These are phyloP conservation scores for Tetraneura akinire DNA, from an alignment of 1,140 invertebrate species.

Conservation along the genomic window DNA sequence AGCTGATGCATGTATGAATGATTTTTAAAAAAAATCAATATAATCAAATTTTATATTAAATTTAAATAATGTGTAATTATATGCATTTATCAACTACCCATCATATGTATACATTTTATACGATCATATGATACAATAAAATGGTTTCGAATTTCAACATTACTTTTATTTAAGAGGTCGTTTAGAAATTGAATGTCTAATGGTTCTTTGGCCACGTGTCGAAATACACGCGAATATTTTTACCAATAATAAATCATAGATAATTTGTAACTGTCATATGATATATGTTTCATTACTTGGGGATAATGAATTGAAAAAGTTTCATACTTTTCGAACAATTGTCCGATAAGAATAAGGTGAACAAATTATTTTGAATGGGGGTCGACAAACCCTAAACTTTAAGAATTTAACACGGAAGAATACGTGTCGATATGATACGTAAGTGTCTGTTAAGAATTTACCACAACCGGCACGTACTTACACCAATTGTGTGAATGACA, in stretches of 20 bases:
- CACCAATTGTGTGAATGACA: not conserved
- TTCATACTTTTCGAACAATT: slow-evolving; percentile 28
- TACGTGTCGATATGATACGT: not conserved
- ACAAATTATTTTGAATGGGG: slow-evolving; percentile 5
- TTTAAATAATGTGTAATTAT: not conserved
- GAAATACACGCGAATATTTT: not conserved
- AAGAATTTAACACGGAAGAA: slow-evolving; percentile 4
- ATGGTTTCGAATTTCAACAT: not conserved
- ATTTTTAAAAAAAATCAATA: too few relatives aligned
- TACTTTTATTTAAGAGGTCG: not conserved
- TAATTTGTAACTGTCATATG: slow-evolving; percentile 23
- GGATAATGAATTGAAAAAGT: not conserved
- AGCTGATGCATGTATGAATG: too few relatives aligned
- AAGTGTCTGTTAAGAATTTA: not conserved
- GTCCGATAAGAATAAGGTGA: not conserved
- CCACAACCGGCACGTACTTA: slow-evolving; percentile 1
- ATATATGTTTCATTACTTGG: not conserved
- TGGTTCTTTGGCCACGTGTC: not conserved
- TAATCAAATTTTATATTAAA: not conserved
- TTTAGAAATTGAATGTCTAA: not conserved
- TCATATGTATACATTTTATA: too few relatives aligned
- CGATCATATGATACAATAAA: too few relatives aligned
- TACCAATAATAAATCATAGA: slow-evolving; percentile 18
- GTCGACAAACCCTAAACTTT: slow-evolving; percentile 5
- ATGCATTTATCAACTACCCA: not conserved